Conservation (phyloP, 2,888 invertebrate genomes). For the Papilio gigon region DNA sequence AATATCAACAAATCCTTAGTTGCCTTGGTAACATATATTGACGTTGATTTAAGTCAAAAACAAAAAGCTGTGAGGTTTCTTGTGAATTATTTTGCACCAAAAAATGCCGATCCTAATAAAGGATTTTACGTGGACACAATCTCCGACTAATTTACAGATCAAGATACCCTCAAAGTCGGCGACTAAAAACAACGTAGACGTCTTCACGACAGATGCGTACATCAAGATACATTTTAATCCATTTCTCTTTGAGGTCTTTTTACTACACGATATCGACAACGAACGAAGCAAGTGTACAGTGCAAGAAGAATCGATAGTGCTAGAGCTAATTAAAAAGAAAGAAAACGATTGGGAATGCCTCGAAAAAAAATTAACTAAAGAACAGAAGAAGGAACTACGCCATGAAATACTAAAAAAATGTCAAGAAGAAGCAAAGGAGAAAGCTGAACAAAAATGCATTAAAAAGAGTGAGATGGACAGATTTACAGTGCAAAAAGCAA, state of each 20-base stretch:
- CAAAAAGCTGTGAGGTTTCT: background rate
- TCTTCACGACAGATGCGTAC: constrained; percentile 86
- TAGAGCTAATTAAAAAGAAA: constrained; percentile 85
- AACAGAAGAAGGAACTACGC: constrained; percentile 81
- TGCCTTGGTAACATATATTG: constrained; percentile 28
- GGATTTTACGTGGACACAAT: constrained; percentile 90
- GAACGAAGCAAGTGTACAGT: constrained; percentile 85
- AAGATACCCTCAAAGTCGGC: constrained; percentile 85
- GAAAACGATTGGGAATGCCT: constrained; percentile 81
- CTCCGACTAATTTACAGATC: constrained; percentile 82
- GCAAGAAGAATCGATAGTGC: constrained; percentile 83
- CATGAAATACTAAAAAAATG: constrained; percentile 81
- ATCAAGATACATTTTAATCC: constrained; percentile 88
- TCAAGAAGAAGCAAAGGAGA: constrained; percentile 80
- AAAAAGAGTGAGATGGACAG: constrained; percentile 82
- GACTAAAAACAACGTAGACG: constrained; percentile 84
- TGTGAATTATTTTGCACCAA: background rate
- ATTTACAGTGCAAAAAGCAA: constrained; percentile 75
- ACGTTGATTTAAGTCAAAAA: constrained; percentile 1
- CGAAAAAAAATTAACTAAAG: constrained; percentile 80
- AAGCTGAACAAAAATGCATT: constrained; percentile 76
- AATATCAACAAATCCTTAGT: background rate
- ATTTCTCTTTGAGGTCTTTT: constrained; percentile 88
- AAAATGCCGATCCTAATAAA: constrained; percentile 88
- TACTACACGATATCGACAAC: constrained; percentile 84